These are phyloP conservation scores for Napeogenes sylphis DNA, from an alignment of 2,888 invertebrate species.

Conservation along the genomic window DNA sequence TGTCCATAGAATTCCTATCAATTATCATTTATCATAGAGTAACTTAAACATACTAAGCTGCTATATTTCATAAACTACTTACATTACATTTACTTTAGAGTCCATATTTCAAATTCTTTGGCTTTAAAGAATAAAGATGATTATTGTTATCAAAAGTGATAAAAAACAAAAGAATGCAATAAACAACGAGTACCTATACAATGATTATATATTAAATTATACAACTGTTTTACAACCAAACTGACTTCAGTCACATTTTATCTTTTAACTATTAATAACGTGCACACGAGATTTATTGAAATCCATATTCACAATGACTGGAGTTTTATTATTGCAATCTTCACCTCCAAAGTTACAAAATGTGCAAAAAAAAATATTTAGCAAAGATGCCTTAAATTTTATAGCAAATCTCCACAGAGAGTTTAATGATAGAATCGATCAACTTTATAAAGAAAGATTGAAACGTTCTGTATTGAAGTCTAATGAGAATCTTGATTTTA, in stretches of 20 bases:
- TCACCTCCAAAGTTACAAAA: slow-evolving; percentile 74
- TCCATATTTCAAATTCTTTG: neutral
- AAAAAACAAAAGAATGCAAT: neutral
- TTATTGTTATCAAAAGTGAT: neutral
- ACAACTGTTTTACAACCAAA: neutral
- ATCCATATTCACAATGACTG: neutral
- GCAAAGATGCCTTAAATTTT: slow-evolving; percentile 76
- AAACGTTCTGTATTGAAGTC: slow-evolving; percentile 52
- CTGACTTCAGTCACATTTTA: slow-evolving; percentile 2
- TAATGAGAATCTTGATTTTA: slow-evolving; percentile 56
- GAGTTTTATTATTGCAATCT: slow-evolving; percentile 55
- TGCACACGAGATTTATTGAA: neutral
- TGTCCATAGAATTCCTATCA: too few species aligned
- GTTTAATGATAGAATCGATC: slow-evolving; percentile 71
- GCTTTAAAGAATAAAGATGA: neutral
- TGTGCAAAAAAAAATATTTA: slow-evolving; percentile 76
- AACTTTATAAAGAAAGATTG: slow-evolving; percentile 63
- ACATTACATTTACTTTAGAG: too few species aligned
- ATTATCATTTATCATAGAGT: too few species aligned
- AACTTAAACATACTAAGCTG: too few species aligned
- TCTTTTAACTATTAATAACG: slow-evolving; percentile 2
- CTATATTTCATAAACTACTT: too few species aligned
- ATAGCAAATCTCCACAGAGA: slow-evolving; percentile 68
- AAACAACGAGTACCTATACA: too few species aligned
- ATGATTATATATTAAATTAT: neutral